Evolutionary conservation across 2,888 invertebrate species (phyloP).

Genomic region (Corbicula japonica): DNA sequence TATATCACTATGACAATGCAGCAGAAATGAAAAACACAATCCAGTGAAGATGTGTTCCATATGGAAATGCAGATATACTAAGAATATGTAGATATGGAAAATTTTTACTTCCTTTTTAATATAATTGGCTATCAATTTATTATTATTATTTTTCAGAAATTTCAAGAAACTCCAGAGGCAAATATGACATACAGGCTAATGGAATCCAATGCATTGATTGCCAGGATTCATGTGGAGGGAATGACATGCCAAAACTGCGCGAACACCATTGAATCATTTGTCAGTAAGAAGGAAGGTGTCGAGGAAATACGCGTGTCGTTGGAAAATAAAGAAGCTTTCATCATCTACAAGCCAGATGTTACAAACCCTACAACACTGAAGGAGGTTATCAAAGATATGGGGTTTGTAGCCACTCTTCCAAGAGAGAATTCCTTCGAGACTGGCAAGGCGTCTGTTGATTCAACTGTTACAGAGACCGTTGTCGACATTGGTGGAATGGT

Average conservation of each 20-base stretch:
- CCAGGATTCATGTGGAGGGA: constrained; percentile 80
- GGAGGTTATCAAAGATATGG: constrained; percentile 82
- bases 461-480: constrained; percentile 46
- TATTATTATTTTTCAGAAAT: too few relatives aligned
- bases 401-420: constrained; percentile 77
- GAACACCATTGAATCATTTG: constrained; percentile 75
- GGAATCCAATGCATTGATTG: constrained; percentile 61
- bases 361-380: constrained; percentile 71
- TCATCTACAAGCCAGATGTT: constrained; percentile 73
- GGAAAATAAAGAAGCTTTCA: constrained; percentile 77
- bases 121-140: too few relatives aligned
- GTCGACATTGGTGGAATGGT: constrained; percentile 92
- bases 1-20: too few relatives aligned
- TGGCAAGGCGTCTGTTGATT: constrained; percentile 56
- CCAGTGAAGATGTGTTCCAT: constrained; percentile 82
- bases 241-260: constrained; percentile 86
- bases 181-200: constrained; percentile 84
- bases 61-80: constrained; percentile 90
- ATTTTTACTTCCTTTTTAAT: constrained; percentile 76
- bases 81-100: constrained; percentile 89
- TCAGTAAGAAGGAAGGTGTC: constrained; percentile 74
- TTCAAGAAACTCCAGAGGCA: too few relatives aligned
- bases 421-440: constrained; percentile 64
- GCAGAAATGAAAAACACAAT: too few relatives aligned
- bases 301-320: constrained; percentile 77